These are phyloP conservation scores for Nesidiocoris tenuis DNA, from an alignment of 2,888 invertebrate species.

Conservation along the genomic window DNA sequence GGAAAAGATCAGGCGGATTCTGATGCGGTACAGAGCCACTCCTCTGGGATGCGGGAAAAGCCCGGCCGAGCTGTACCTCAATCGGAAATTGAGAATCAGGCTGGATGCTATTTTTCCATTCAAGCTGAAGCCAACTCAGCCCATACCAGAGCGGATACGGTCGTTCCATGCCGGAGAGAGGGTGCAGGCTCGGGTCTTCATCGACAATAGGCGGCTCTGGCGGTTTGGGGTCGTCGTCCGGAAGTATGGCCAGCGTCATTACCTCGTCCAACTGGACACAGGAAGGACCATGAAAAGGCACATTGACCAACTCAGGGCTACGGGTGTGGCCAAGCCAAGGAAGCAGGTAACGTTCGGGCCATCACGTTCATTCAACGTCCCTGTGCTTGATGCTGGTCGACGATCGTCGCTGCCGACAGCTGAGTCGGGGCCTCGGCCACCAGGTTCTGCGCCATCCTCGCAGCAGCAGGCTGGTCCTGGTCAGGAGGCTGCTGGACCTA, in stretches of 20 bases:
- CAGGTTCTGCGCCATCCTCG: too few species aligned
- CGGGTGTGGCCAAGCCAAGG: too few species aligned
- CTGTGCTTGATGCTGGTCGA: too few species aligned
- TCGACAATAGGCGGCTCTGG: not conserved
- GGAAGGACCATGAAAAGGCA: too few species aligned
- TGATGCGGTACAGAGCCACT: slow-evolving; percentile 32
- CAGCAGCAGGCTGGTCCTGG: too few species aligned
- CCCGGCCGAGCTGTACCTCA: slow-evolving; percentile 38
- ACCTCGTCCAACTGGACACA: too few species aligned
- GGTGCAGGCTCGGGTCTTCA: not conserved
- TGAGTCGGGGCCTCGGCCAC: too few species aligned
- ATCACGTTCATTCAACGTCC: too few species aligned
- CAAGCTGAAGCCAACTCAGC: not conserved
- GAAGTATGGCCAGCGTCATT: not conserved
- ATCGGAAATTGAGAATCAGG: slow-evolving; percentile 27
- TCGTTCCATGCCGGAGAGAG: not conserved
- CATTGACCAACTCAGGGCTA: too few species aligned
- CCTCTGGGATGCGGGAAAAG: slow-evolving; percentile 34
- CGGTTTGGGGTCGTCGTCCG: not conserved
- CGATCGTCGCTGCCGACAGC: too few species aligned
- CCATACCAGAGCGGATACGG: not conserved
- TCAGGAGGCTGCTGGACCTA: too few species aligned
- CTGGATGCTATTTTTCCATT: slow-evolving; percentile 33
- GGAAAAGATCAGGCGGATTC: slow-evolving; percentile 10
- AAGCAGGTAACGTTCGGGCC: too few species aligned